Base-by-base conservation (phyloP, 2,797 vertebrate genomes). In the Gallinago solitaria region DNA sequence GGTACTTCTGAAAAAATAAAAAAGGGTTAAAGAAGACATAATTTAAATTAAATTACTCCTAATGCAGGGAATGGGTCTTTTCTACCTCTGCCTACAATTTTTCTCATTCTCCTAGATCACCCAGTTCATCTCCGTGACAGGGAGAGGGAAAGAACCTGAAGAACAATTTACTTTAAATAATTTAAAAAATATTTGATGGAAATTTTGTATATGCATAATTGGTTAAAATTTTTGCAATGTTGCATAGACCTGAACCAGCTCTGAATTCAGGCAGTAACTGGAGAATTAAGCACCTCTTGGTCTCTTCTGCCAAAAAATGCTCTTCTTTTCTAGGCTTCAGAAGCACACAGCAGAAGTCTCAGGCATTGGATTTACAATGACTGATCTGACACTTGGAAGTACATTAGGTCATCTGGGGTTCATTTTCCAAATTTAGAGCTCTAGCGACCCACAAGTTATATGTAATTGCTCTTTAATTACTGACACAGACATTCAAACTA, bases 381-480 rank as follows among this genome's bases (percentile, higher is more conserved):
- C 77, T 90, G 91, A 73, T 83, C 83, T 90, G 96, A 91, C 94
- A 88, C 79, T 83, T 95, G 89, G 91, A 91, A 91, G 79, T 67
- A 94, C 80, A 53, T 67, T 81, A n/a, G 85, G 85, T 91, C 89
- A 48, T 87, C 73, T 88, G 93, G 76, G 85, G 83, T 88, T 96
- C 83, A 76, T 89, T 94, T 86, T 83, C 89, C 63, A n/a, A 70
- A 82, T 90, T 71, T 25, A 90, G 73, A 93, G 39, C 93, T 95
- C 96, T 59, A 50, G 94, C 70, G 90, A 84, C 32, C 23, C 27
- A 89, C 30, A 76, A 79, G n/a, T 90, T 88, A 20, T 11, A 33
- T n/a, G 39, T 56, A 82, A 96, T 93, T 82, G 59, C 78, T 76
- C 75, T 94, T 95, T 94, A 96, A 87, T 95, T 96, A 90, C 81